These are phyloP conservation scores for Odiellus spinosus DNA, from an alignment of 2,888 invertebrate genomes.

Conservation along the genomic window DNA sequence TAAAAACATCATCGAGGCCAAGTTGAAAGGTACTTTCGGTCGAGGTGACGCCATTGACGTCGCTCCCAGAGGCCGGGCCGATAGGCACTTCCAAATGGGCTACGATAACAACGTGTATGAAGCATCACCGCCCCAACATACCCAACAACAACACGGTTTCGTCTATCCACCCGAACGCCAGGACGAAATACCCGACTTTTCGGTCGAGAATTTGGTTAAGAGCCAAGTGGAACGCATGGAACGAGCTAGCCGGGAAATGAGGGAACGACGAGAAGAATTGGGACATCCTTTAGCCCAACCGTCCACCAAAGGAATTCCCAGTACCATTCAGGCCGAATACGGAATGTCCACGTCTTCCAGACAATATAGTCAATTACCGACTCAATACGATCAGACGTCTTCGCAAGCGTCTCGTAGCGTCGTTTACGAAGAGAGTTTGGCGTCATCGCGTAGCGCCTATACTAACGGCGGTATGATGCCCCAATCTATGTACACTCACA, in stretches of 20 bases:
- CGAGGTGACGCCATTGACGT: slow-evolving; percentile 13
- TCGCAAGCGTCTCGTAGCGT: slow-evolving; percentile 12
- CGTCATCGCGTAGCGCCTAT: slow-evolving; percentile 10
- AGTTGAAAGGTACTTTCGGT: slow-evolving; percentile 35
- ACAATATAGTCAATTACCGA: slow-evolving; percentile 8
- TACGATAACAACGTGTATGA: not conserved
- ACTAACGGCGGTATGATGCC: slow-evolving; percentile 8
- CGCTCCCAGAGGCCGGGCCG: slow-evolving; percentile 1
- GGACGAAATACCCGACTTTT: slow-evolving; percentile 5
- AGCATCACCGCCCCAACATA: not conserved
- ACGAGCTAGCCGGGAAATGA: slow-evolving; percentile 15
- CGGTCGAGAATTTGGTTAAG: slow-evolving; percentile 17
- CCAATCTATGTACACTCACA: slow-evolving; percentile 2
- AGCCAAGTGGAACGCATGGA: slow-evolving; percentile 44
- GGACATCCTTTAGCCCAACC: slow-evolving; percentile 17
- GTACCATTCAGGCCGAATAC: slow-evolving; percentile 7
- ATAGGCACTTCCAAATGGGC: not conserved
- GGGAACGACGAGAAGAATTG: slow-evolving; percentile 20
- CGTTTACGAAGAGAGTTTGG: slow-evolving; percentile 17
- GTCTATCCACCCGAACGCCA: not conserved
- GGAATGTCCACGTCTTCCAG: slow-evolving; percentile 9
- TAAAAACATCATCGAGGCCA: slow-evolving; percentile 67
- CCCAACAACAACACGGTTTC: not conserved
- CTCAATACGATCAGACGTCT: slow-evolving; percentile 10
- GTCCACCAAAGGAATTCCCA: not conserved